Base-by-base conservation (phyloP, 2,113 vertebrate species). In the Lathamus discolor region DNA sequence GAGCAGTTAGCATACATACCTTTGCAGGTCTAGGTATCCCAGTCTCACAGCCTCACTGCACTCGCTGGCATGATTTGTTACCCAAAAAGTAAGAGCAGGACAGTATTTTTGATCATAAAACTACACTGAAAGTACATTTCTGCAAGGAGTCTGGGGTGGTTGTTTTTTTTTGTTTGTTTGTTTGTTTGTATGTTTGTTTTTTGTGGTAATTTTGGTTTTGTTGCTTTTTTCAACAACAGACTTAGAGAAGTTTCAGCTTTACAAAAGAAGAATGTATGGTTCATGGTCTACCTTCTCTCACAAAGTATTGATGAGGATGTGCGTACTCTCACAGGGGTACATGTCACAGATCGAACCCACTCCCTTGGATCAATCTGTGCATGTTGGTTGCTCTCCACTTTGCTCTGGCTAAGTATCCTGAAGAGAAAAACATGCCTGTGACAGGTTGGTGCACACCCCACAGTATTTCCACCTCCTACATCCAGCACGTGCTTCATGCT, bases 401-500 rank as follows among this genome's bases (percentile, higher is more conserved):
- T 51, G 28, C 48, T 57, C 24, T 31, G 1, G 1, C 28, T 39
- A 2, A 2, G 46, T 16, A 63, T 29, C n/a, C 23, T 24, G 54
- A 86, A 73, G 68, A 80, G n/a, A 31, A 63, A 73, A 80, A 24
- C 0, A 1, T 39, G 19, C 20, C 19, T 57, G 29, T 28, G 62
- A 11, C 29, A 8, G 2, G 23, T 33, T 39, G 29, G 10, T 59
- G 6, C 28, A 44, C 1, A 4, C 8, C 18, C 35, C 33, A n/a
- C 31, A 27, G 3, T 6, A 4, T 74, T 61, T 46, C 44, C 33
- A 31, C 2, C 20, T 80, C 48, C 49, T 68, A 15, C 2, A 6
- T 8, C 39, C 61, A 49, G 39, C 0, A 0, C 0, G 0, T 44
- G 11, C 15, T 11, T 11, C 2, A 0, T 9, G 10, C 57, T 67